These are phyloP conservation scores for Drepana falcataria DNA, from an alignment of 2,888 invertebrate species.

Conservation along the genomic window DNA sequence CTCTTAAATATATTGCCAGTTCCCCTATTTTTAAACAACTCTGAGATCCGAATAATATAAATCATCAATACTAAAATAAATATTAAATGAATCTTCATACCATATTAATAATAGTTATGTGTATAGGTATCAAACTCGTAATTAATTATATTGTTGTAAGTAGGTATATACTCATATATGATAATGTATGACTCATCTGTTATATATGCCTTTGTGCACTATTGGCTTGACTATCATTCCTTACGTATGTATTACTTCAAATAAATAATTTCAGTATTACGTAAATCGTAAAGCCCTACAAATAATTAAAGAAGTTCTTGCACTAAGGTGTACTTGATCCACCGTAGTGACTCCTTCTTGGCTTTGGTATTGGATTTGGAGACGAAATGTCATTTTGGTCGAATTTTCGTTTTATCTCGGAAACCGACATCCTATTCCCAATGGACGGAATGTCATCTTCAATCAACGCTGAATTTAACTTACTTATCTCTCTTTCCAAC, in stretches of 20 bases:
- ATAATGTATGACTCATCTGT: too few species aligned
- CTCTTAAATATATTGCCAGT: constrained; percentile 15
- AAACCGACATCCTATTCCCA: constrained; percentile 53
- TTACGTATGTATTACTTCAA: not conserved
- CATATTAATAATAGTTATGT: constrained; percentile 2
- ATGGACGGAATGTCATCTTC: constrained; percentile 56
- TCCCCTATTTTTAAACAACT: constrained; percentile 15
- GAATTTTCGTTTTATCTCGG: constrained; percentile 74
- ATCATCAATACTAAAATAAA: not conserved
- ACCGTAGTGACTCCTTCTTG: constrained; percentile 72
- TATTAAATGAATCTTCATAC: constrained; percentile 7
- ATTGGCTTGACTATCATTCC: not conserved
- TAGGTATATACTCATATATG: too few species aligned
- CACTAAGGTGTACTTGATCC: constrained; percentile 44
- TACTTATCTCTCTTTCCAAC: constrained; percentile 67
- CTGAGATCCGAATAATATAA: constrained; percentile 23
- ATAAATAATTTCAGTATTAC: not conserved
- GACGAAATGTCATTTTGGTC: constrained; percentile 68
- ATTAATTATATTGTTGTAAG: too few species aligned
- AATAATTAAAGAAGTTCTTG: not conserved
- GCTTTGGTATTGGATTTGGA: constrained; percentile 79
- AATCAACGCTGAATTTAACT: constrained; percentile 64
- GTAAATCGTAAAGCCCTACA: not conserved
- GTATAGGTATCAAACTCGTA: not conserved
- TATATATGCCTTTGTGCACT: too few species aligned